Percentiles rank a stretch among this genome's conserved stretches.
Evolutionary conservation across 1,140 invertebrate genomes (phyloP).

Genomic region (Oncopeltus fasciatus): DNA sequence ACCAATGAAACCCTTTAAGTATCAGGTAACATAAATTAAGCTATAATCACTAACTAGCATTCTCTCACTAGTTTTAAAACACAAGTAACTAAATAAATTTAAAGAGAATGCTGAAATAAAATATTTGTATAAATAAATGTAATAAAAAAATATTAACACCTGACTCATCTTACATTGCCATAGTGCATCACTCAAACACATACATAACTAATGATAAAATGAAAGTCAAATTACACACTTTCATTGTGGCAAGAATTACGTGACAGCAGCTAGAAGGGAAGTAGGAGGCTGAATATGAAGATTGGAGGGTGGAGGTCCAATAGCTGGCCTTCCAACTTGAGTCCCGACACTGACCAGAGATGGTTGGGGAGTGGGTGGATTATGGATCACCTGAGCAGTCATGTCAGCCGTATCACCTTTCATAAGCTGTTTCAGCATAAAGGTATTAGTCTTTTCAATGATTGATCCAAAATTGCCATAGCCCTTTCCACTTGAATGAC

Average conservation of each 20-base stretch:
- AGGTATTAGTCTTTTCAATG: slow-evolving; percentile 58
- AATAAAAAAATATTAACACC: slow-evolving; percentile 4
- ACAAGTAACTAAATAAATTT: no score
- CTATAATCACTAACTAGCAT: no score
- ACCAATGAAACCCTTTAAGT: no score
- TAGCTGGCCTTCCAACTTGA: slow-evolving; percentile 26
- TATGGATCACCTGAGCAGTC: slow-evolving; percentile 24
- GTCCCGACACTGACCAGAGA: slow-evolving; percentile 25
- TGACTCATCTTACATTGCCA: background rate
- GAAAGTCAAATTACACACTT: background rate
- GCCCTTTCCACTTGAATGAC: slow-evolving; percentile 66
- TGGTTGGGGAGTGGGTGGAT: slow-evolving; percentile 12
- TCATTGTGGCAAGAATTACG: background rate
- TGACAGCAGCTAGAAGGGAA: slow-evolving; percentile 26
- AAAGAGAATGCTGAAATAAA: no score
- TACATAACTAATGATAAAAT: background rate
- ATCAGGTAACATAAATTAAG: no score
- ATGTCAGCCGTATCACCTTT: slow-evolving; percentile 36
- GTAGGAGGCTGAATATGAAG: slow-evolving; percentile 25
- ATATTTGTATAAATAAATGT: background rate
- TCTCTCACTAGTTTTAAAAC: no score
- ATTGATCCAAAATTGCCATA: slow-evolving; percentile 67
- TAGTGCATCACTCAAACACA: background rate
- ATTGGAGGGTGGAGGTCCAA: slow-evolving; percentile 18
- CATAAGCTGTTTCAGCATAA: slow-evolving; percentile 30